Conservation (phyloP, 2,797 vertebrate genomes). For the Amblyraja radiata region DNA sequence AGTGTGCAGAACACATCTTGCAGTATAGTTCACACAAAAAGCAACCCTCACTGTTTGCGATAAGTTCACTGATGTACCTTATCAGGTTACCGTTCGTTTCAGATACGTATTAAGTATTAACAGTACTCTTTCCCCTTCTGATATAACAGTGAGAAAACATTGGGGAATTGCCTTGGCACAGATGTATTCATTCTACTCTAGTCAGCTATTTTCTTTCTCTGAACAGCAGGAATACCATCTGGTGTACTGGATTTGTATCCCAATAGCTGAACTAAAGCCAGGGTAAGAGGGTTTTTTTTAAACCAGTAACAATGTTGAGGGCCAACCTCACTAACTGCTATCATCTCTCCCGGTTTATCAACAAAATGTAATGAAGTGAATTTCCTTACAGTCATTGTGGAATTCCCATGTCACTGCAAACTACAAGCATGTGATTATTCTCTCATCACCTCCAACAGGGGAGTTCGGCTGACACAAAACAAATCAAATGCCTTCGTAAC, state of each 20-base stretch:
- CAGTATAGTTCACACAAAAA: too few species aligned
- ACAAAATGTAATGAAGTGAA: not conserved
- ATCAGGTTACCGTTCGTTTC: not conserved
- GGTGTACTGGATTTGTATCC: not conserved
- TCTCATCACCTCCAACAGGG: too few species aligned
- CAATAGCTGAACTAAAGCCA: conserved; percentile 25
- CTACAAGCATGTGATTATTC: not conserved
- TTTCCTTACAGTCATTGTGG: not conserved
- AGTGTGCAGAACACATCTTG: too few species aligned
- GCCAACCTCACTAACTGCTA: not conserved
- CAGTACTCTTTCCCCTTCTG: not conserved
- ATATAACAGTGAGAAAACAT: conserved; percentile 7
- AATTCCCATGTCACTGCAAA: not conserved
- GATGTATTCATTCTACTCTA: conserved; percentile 8
- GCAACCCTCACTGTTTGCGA: too few species aligned
- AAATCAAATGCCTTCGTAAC: not conserved
- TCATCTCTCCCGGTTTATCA: not conserved
- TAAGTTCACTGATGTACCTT: too few species aligned
- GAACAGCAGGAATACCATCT: conserved; percentile 10
- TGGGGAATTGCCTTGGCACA: conserved; percentile 1
- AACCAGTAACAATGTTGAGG: conserved; percentile 8
- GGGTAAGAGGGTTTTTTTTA: not conserved
- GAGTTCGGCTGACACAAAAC: not conserved
- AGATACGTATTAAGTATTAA: not conserved
- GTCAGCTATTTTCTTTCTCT: conserved; percentile 9